phyloP scores from a whole-genome alignment of 2,888 invertebrate genomes.

The Eristalis pertinax region DNA sequence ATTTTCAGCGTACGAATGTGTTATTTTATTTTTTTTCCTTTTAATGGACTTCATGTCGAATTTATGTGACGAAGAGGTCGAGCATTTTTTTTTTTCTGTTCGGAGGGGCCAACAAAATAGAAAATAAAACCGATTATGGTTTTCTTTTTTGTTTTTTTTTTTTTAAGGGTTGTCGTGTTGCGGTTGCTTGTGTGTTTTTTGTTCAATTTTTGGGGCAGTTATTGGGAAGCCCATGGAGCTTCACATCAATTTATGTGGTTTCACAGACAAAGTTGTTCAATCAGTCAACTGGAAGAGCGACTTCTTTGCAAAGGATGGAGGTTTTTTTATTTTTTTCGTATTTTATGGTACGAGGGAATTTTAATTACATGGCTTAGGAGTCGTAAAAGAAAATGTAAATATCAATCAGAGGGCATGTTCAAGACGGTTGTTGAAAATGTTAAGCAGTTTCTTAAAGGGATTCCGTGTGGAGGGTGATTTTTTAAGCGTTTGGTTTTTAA shows the following conservation, averaged over 20 bases:
- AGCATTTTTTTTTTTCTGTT: not conserved
- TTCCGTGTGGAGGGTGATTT: too few relatives aligned
- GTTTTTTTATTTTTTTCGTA: not conserved
- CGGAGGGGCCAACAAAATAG: not conserved
- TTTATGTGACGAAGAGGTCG: conserved; percentile 13
- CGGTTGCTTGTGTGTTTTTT: not conserved
- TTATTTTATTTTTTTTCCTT: not conserved
- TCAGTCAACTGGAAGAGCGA: not conserved
- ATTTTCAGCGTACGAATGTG: not conserved
- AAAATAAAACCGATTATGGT: not conserved
- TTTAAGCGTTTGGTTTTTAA: too few relatives aligned
- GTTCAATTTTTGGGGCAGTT: not conserved
- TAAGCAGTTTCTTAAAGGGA: too few relatives aligned
- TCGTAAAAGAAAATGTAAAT: not conserved
- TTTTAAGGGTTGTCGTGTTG: not conserved
- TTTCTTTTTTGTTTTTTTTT: not conserved
- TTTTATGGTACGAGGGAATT: not conserved
- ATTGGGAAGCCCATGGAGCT: not conserved
- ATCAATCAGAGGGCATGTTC: not conserved
- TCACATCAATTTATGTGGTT: not conserved
- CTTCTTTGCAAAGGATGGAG: not conserved
- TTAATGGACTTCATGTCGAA: conserved; percentile 38
- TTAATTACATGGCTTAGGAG: not conserved
- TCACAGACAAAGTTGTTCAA: not conserved
- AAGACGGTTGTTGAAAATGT: not conserved